Evolutionary conservation across 2,113 vertebrate species (phyloP), one percentile per base, ranked within the genome.

Genomic region (Hydrolagus affinis): DNA sequence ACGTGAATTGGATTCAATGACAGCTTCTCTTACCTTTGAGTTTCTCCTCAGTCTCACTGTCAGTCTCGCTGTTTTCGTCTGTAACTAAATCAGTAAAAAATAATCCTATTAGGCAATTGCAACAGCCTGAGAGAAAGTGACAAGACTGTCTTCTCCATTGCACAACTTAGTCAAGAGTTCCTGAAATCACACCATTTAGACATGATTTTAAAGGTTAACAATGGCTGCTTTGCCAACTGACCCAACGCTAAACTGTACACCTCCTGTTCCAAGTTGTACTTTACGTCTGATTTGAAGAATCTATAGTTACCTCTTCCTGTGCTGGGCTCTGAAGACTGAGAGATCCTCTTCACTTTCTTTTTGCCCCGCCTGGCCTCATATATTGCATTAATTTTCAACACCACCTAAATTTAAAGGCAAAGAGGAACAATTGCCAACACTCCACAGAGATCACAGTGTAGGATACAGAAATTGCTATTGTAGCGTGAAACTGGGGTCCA

Each of bases 11-110:
- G 44, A 44, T 44, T 44, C 44, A 44, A 44, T 6, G 44, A 44
- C 6, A 6, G 44, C 6, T 28, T 59, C 28, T 85, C 92, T 95
- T 88, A 98, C 97, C 97, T 95, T 95, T 95, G 85, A 97, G 91
- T 88, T 97, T 98, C 91, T 98, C 97, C 87, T 98, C 97, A 0
- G 95, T 97, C 92, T 98, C 97, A 30, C 97, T 98, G 89, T 98
- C 97, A 0, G 97, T 98, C 90, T 98, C 97, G 28, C 97, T 98
- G 91, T 98, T 98, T 88, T 98, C 97, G 85, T 98, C 97, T 25
- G 96, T 97, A 90, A 97, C 95, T 96, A 85, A 57, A 85, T 80
- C 1, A 85, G 66, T 86, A 59, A 85, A 30, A 70, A n/a, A 25
- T 17, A 7, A 28, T 28, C n/a, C 8, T 17, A 15, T 80, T 25